Evolutionary conservation across 2,113 vertebrate species (phyloP).

Genomic region (Indri indri): DNA sequence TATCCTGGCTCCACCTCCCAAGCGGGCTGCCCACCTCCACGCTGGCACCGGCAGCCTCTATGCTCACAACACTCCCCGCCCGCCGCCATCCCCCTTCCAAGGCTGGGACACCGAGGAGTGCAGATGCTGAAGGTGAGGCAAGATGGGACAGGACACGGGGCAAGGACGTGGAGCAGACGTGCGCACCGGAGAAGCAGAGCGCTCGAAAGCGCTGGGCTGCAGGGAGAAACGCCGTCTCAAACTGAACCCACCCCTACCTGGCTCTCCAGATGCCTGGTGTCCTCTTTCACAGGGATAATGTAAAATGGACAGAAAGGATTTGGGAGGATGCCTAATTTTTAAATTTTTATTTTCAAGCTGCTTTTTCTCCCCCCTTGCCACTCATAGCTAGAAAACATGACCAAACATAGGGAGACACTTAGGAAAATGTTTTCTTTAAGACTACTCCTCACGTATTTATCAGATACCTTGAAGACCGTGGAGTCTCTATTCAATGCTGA

Average conservation of each 20-base stretch:
- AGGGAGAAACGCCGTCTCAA: accelerated
- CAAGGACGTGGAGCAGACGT: accelerated
- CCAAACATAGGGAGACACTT: accelerated
- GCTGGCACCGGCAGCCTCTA: accelerated
- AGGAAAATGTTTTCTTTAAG: not conserved
- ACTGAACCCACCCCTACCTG: accelerated
- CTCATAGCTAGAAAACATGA: not conserved
- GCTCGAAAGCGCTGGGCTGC: accelerated
- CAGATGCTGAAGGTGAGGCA: accelerated
- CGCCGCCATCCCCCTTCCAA: accelerated
- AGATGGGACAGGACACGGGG: accelerated
- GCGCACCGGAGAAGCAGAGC: not conserved
- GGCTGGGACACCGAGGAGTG: not conserved
- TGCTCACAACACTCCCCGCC: accelerated
- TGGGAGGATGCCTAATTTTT: not conserved
- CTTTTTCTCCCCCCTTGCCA: not conserved
- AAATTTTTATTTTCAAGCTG: not conserved
- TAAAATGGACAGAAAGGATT: not conserved
- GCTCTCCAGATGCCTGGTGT: not conserved
- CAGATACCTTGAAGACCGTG: not conserved
- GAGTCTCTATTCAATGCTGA: not conserved
- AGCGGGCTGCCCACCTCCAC: accelerated
- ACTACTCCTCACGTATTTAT: not conserved
- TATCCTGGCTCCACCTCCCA: not conserved
- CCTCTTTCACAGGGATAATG: not conserved